phyloP scores from a whole-genome alignment of 2,888 invertebrate genomes.

The Theretra japonica region DNA sequence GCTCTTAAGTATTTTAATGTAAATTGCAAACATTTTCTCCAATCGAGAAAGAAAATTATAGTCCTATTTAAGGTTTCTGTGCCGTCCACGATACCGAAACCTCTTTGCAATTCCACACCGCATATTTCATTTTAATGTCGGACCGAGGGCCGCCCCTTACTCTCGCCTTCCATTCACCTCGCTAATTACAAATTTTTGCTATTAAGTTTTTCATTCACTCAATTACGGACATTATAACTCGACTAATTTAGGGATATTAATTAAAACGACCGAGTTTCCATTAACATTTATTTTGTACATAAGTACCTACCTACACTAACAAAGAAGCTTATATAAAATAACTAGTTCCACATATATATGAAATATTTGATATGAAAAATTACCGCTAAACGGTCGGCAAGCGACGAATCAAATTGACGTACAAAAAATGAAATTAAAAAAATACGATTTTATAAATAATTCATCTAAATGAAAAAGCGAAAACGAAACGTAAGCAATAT shows the following conservation, averaged over 20 bases:
- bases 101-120: conserved; percentile 54
- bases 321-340: conserved; percentile 68
- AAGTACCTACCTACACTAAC: conserved; percentile 66
- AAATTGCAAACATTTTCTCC: no score
- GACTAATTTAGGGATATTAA: conserved; percentile 38
- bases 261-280: conserved; percentile 52
- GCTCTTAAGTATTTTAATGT: no score
- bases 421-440: background rate
- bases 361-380: conserved; percentile 42
- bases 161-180: conserved; percentile 34
- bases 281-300: conserved; percentile 77
- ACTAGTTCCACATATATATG: conserved; percentile 48
- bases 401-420: background rate
- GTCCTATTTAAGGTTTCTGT: background rate
- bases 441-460: background rate
- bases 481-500: background rate
- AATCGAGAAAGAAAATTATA: no score
- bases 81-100: conserved; percentile 14
- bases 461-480: background rate
- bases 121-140: conserved; percentile 68
- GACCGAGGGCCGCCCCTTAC: conserved; percentile 35
- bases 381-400: conserved; percentile 14
- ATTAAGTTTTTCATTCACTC: conserved; percentile 45
- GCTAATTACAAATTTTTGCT: conserved; percentile 46
- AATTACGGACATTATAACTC: conserved; percentile 39